Percentiles rank a stretch among this genome's conserved stretches.
phyloP scores from a whole-genome alignment of 1,140 invertebrate genomes.

The Leptopilina clavipes region DNA sequence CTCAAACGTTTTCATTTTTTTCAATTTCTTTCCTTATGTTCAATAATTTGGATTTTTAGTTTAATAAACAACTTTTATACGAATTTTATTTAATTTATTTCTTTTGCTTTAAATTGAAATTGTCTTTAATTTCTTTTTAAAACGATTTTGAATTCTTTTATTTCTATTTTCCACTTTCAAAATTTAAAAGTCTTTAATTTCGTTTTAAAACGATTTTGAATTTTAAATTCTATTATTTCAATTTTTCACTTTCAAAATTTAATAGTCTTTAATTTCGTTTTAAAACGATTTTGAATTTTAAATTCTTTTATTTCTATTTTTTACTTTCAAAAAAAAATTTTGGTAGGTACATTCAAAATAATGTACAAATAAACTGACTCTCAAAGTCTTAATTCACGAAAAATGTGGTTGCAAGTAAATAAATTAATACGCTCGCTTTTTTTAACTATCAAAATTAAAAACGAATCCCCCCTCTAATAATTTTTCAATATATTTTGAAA shows the following conservation, averaged over 20 bases:
- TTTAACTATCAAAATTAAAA: too few species aligned
- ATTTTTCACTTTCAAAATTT: neutral
- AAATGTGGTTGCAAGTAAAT: too few species aligned
- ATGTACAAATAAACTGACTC: neutral
- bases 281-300: neutral
- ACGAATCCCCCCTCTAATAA: too few species aligned
- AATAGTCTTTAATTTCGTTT: too few species aligned
- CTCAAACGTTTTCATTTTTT: neutral
- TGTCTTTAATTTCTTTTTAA: neutral
- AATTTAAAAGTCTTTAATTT: too few species aligned
- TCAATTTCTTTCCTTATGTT: neutral
- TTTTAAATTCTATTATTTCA: slow-evolving; percentile 21
- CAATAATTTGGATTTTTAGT: neutral
- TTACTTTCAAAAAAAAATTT: neutral
- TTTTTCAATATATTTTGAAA: too few species aligned
- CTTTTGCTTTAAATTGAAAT: neutral
- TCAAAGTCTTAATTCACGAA: neutral
- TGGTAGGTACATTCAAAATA: too few species aligned
- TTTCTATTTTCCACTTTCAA: slow-evolving; percentile 39
- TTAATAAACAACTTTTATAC: too few species aligned
- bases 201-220: too few species aligned
- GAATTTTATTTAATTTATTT: too few species aligned
- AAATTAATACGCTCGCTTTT: too few species aligned
- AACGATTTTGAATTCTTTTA: slow-evolving; percentile 37
- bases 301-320: slow-evolving; percentile 23